Percentiles rank a stretch among this genome's conserved stretches.
Conservation (phyloP, 2,113 vertebrate genomes). For the Mastomys coucha region DNA sequence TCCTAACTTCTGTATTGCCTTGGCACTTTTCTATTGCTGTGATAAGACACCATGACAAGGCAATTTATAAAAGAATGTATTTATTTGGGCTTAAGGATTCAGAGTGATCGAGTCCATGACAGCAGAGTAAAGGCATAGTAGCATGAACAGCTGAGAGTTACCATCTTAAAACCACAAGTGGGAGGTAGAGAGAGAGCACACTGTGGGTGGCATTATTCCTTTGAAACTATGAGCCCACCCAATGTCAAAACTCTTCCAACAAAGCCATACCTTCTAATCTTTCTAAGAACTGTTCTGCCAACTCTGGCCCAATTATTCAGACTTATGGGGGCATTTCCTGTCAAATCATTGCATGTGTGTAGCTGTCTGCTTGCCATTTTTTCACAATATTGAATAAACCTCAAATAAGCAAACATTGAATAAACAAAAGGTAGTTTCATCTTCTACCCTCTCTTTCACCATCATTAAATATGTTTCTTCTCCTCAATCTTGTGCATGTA, state of each 20-base stretch:
- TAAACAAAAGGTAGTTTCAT: neutral
- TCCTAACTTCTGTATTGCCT: neutral
- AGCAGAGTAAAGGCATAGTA: neutral
- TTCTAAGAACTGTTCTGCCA: neutral
- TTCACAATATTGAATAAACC: neutral
- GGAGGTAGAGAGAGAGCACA: neutral
- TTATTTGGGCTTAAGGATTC: neutral
- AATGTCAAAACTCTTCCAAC: neutral
- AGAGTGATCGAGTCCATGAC: neutral
- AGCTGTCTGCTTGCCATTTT: neutral
- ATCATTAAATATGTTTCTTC: neutral
- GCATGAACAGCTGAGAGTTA: neutral
- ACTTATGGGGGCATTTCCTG: no score
- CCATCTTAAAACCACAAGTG: neutral
- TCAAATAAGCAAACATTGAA: neutral
- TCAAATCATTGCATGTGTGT: neutral
- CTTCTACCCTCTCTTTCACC: neutral
- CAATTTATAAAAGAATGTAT: neutral
- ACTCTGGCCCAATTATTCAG: neutral
- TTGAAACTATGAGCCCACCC: neutral
- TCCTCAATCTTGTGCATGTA: neutral
- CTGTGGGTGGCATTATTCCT: neutral
- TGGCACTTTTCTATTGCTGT: neutral
- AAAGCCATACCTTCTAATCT: neutral
- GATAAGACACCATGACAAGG: neutral